Percentiles rank a stretch among this genome's conserved stretches.
These are phyloP conservation scores for Acronicta aceris DNA, from an alignment of 2,888 invertebrate genomes.

Conservation along the genomic window DNA sequence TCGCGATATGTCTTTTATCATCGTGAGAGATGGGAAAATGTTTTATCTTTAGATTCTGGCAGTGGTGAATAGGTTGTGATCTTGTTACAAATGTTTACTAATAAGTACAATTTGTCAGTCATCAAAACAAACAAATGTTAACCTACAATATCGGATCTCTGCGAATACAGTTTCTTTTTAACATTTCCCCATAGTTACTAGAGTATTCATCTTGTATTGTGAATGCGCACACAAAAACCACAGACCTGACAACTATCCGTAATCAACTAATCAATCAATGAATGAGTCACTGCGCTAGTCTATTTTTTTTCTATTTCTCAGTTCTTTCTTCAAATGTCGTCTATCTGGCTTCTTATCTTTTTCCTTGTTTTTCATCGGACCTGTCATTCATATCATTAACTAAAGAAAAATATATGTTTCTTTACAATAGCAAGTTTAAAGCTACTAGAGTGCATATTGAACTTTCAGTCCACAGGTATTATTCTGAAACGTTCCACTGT, in stretches of 20 bases:
- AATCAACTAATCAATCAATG: background rate
- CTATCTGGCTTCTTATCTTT: background rate
- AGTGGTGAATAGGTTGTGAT: constrained; percentile 7
- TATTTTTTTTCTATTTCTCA: background rate
- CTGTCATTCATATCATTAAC: no score
- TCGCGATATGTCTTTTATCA: constrained; percentile 37
- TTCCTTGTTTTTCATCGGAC: no score
- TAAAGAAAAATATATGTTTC: no score
- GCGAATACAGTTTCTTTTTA: no score
- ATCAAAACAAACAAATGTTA: background rate
- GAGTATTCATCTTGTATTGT: no score
- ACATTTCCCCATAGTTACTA: no score
- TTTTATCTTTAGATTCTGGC: constrained; percentile 1
- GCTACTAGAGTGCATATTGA: no score
- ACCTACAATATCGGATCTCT: background rate
- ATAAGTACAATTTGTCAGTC: background rate
- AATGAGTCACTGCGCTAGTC: background rate
- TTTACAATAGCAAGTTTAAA: constrained; percentile 14
- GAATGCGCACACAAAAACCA: no score
- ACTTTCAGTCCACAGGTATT: no score
- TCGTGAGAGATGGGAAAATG: constrained; percentile 20
- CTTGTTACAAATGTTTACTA: background rate
- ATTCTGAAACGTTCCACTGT: constrained; percentile 32
- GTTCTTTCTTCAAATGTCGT: background rate
- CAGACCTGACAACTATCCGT: no score